Percentiles rank a stretch among this genome's conserved stretches.
These are phyloP conservation scores for Centropus bengalensis DNA, from an alignment of 2,113 vertebrate species.

Conservation along the genomic window DNA sequence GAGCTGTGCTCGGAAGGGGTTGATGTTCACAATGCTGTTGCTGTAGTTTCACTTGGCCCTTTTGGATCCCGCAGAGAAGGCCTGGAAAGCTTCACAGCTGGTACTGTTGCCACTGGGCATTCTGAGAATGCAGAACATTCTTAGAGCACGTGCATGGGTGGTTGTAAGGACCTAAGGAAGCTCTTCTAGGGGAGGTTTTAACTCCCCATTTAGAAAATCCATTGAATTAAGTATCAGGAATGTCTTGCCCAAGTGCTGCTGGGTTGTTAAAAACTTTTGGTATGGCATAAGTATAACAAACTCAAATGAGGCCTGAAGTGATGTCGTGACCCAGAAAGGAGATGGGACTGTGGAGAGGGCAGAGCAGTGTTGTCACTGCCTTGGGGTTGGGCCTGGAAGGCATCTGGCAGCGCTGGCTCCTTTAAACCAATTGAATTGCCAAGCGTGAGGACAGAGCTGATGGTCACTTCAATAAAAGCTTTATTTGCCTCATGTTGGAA, in stretches of 20 bases:
- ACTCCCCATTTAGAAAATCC: background rate
- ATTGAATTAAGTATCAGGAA: background rate
- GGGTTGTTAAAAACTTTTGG: background rate
- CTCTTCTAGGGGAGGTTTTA: background rate
- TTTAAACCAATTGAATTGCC: fast-evolving
- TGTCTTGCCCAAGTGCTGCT: background rate
- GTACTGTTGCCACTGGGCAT: background rate
- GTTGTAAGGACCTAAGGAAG: background rate
- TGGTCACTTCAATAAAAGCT: background rate
- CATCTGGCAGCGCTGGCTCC: background rate
- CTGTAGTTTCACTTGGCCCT: background rate
- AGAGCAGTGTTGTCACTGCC: background rate
- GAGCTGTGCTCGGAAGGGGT: background rate
- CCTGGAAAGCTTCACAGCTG: background rate
- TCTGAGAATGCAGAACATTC: background rate
- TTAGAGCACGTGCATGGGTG: background rate
- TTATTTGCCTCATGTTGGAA: background rate
- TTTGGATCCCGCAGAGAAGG: background rate
- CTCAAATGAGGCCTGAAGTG: background rate
- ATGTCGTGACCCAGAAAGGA: background rate
- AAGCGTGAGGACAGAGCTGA: background rate
- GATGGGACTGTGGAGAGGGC: background rate
- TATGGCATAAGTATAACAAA: background rate
- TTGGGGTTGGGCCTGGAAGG: background rate
- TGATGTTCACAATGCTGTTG: background rate